Evolutionary conservation across 2,113 vertebrate species (phyloP).

Genomic region (Acrocephalus arundinaceus): DNA sequence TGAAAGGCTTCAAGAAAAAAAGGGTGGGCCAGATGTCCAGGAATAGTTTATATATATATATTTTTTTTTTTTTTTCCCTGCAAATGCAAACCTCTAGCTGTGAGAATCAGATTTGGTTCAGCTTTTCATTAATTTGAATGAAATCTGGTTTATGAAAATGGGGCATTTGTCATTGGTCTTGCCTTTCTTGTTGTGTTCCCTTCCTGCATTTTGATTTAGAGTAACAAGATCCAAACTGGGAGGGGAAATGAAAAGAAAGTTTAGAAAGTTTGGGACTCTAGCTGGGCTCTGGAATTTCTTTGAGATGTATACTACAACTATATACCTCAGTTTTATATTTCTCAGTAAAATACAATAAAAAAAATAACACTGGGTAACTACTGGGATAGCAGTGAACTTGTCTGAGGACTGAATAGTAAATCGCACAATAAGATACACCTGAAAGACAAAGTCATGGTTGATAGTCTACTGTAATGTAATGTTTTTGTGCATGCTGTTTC

Average conservation of each 20-base stretch:
- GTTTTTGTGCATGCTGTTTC: not conserved
- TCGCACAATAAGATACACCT: not conserved
- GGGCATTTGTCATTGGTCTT: not conserved
- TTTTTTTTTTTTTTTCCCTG: not conserved
- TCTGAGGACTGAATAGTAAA: not conserved
- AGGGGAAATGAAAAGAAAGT: not conserved
- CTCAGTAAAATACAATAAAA: not conserved
- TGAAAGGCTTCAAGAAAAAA: constrained; percentile 4
- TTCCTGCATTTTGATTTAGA: not conserved
- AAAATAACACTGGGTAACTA: not conserved
- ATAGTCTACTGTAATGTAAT: not conserved
- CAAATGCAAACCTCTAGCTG: not conserved
- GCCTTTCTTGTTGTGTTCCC: constrained; percentile 12
- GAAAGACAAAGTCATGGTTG: not conserved
- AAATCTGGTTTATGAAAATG: constrained; percentile 19
- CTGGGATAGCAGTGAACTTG: not conserved
- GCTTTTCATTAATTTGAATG: constrained; percentile 24
- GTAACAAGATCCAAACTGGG: not conserved
- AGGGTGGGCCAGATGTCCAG: not conserved
- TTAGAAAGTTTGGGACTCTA: not conserved
- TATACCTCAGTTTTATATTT: not conserved
- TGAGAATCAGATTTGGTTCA: not conserved
- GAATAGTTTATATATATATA: not conserved
- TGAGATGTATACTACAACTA: not conserved
- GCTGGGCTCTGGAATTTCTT: not conserved